Evolutionary conservation across 1,140 invertebrate species (phyloP), one percentile per base, ranked within the genome.

Genomic region (Physella acuta): DNA sequence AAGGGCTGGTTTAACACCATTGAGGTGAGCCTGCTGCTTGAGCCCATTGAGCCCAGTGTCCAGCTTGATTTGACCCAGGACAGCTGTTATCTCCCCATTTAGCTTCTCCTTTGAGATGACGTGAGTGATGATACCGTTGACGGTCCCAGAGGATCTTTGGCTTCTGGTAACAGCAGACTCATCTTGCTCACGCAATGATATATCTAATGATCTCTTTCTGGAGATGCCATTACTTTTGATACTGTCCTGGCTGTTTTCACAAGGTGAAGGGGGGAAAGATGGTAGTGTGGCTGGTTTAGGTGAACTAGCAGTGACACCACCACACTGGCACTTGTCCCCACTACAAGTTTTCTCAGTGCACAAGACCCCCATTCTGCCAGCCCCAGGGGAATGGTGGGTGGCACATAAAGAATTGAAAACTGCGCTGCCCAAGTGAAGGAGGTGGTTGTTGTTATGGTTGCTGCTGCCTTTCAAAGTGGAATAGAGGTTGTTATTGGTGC

Each of bases 341-440:
- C 16, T n/a, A 56, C 36, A 37, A 44, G 59, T 34, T 33, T 60
- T 68, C 55, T 68, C 66, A n/a, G 66, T 60, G 37, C 66, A 68
- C 37, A 68, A 49, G 17, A 68, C 66, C 1, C 66, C 66, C 66
- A 68, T 68, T 33, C 24, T 67, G 5, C 2, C 26, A 26, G 31
- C 16, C 26, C 62, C 2, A n/a, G n/a, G n/a, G n/a, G n/a, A n/a
- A n/a, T n/a, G n/a, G n/a, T n/a, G n/a, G n/a, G n/a, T n/a, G n/a
- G n/a, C n/a, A n/a, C n/a, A n/a, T n/a, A n/a, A n/a, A n/a, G n/a
- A n/a, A n/a, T n/a, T n/a, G n/a, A 44, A 11, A 44, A 20, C 39
- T 20, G 4, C 37, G 8, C 37, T 61, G 59, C 37, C 36, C 8
- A 20, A 39, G 26, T 61, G 59, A n/a, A 24, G 16, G 2, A 61